Evolutionary conservation across 2,888 invertebrate genomes (phyloP).

Genomic region (Drosophila pseudotalamancana): DNA sequence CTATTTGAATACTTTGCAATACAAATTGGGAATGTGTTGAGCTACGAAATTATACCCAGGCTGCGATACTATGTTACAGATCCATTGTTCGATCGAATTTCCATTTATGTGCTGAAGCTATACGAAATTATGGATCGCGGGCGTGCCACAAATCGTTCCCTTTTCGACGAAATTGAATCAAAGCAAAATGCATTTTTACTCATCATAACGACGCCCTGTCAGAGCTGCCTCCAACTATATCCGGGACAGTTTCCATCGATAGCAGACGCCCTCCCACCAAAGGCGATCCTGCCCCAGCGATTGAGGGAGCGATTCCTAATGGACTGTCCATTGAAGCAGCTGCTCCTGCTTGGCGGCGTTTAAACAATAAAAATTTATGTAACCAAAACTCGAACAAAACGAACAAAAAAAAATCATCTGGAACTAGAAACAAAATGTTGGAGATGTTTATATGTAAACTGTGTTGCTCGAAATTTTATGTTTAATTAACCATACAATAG

Average conservation of each 20-base stretch:
- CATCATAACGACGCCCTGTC: not conserved
- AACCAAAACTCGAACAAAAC: not conserved
- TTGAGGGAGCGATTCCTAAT: not conserved
- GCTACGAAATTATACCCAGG: not conserved
- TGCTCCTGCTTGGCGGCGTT: not conserved
- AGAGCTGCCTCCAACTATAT: not conserved
- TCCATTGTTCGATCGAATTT: not conserved
- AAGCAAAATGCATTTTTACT: not conserved
- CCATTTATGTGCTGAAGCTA: not conserved
- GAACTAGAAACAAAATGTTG: too few species aligned
- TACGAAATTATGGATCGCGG: not conserved
- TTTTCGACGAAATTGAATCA: not conserved
- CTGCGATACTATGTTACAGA: too few species aligned
- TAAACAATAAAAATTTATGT: not conserved
- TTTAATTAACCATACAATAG: not conserved
- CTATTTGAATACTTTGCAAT: not conserved
- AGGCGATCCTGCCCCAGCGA: not conserved
- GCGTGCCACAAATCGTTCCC: not conserved
- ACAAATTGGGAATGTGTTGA: not conserved
- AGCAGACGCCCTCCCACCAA: not conserved
- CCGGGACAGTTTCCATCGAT: not conserved
- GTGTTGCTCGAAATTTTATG: not conserved
- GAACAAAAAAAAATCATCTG: too few species aligned
- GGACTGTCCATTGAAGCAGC: not conserved
- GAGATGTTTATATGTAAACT: too few species aligned